Evolutionary conservation across 2,888 invertebrate species (phyloP).

Genomic region (Schizaphis graminum): DNA sequence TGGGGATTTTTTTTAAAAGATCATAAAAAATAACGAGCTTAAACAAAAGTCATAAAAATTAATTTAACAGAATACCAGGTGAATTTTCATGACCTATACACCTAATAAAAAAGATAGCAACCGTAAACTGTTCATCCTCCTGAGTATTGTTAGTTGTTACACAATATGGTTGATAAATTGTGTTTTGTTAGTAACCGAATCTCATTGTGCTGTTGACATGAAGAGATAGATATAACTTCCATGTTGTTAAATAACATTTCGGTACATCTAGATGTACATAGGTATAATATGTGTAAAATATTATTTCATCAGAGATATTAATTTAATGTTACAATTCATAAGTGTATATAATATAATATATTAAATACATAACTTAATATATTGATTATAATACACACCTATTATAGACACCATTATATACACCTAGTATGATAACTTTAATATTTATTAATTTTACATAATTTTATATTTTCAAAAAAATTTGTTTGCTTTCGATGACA

Average conservation of each 20-base stretch:
- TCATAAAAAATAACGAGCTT: conserved; percentile 39
- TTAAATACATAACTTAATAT: background rate
- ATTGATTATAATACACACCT: background rate
- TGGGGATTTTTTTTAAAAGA: background rate
- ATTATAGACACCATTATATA: too few relatives aligned
- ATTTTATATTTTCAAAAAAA: background rate
- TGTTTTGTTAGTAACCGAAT: background rate
- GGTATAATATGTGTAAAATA: background rate
- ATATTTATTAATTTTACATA: background rate
- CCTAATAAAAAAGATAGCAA: background rate
- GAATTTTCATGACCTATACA: background rate
- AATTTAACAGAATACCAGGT: background rate
- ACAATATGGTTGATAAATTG: conserved; percentile 32
- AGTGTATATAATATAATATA: background rate
- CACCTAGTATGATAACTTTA: background rate
- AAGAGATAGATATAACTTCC: background rate
- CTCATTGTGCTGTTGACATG: background rate
- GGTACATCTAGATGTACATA: background rate
- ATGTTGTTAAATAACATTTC: conserved; percentile 12
- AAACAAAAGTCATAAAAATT: background rate
- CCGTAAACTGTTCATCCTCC: background rate
- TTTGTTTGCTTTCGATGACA: background rate
- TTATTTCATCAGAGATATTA: background rate
- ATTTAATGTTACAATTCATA: background rate
- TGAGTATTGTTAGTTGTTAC: background rate